These are phyloP conservation scores for Ecdyonurus torrentis DNA, from an alignment of 2,888 invertebrate genomes.

Conservation along the genomic window DNA sequence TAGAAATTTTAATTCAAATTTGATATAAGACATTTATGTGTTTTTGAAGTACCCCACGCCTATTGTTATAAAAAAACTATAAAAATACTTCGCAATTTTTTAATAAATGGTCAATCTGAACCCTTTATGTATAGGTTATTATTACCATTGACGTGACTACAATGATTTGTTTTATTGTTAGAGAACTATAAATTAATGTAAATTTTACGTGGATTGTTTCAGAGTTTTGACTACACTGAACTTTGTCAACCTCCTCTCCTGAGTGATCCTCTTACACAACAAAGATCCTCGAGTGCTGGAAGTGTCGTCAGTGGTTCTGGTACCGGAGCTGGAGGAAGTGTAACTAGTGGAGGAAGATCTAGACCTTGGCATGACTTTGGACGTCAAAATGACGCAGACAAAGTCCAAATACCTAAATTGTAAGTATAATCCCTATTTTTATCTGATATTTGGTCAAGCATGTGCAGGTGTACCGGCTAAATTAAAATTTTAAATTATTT, in stretches of 20 bases:
- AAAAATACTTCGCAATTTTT: too few relatives aligned
- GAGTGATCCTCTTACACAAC: constrained; percentile 29
- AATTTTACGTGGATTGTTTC: constrained; percentile 21
- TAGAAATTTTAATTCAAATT: too few relatives aligned
- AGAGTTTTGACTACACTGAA: constrained; percentile 90
- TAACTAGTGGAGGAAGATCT: constrained; percentile 33
- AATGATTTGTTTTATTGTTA: not conserved
- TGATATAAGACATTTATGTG: too few relatives aligned
- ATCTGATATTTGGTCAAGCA: too few relatives aligned
- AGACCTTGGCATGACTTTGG: constrained; percentile 91
- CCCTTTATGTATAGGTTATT: too few relatives aligned
- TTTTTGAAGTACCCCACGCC: too few relatives aligned
- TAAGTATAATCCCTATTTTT: too few relatives aligned
- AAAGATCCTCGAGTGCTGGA: constrained; percentile 28
- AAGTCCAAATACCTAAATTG: constrained; percentile 96
- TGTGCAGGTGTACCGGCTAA: too few relatives aligned
- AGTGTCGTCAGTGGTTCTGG: constrained; percentile 19
- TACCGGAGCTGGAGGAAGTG: constrained; percentile 17
- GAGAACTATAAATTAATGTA: not conserved
- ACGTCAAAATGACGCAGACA: constrained; percentile 83
- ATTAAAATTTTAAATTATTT: too few relatives aligned
- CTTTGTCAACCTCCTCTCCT: constrained; percentile 46
- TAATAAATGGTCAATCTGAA: too few relatives aligned
- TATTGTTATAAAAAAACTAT: too few relatives aligned
- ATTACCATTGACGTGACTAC: not conserved